A percentile compares a stretch with the other conserved stretches of the same genome.
These are phyloP conservation scores for Scatophagus argus DNA, from an alignment of 2,113 vertebrate genomes.

Conservation along the genomic window DNA sequence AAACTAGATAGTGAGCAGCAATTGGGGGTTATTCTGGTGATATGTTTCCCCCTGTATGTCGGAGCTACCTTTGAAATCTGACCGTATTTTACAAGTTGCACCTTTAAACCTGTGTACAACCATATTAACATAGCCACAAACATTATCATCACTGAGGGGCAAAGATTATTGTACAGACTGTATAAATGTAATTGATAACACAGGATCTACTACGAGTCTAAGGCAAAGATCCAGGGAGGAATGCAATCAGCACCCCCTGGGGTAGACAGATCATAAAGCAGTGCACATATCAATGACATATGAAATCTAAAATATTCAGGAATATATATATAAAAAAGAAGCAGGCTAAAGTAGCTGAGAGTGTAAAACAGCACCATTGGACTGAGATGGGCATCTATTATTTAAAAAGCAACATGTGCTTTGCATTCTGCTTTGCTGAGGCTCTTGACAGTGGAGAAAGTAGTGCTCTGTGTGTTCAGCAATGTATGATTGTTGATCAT, in stretches of 20 bases:
- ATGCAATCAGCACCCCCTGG: slow-evolving; percentile 34
- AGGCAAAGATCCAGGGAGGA: slow-evolving; percentile 1
- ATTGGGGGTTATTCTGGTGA: too few relatives aligned
- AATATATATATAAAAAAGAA: background rate
- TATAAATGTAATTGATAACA: slow-evolving; percentile 27
- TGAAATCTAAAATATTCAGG: slow-evolving; percentile 29
- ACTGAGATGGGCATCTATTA: slow-evolving; percentile 38
- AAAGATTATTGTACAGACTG: slow-evolving; percentile 30
- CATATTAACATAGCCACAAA: slow-evolving; percentile 16
- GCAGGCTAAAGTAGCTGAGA: background rate
- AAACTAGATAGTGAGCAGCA: too few relatives aligned
- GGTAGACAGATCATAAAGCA: background rate
- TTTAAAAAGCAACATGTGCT: slow-evolving; percentile 36
- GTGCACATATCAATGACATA: slow-evolving; percentile 11
- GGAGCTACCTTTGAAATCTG: too few relatives aligned
- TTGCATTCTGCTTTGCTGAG: slow-evolving; percentile 18
- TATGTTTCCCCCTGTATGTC: too few relatives aligned
- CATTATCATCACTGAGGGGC: slow-evolving; percentile 20
- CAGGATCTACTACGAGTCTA: slow-evolving; percentile 7
- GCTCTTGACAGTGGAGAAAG: slow-evolving; percentile 5
- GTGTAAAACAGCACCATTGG: background rate
- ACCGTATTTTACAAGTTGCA: too few relatives aligned
- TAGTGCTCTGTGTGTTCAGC: background rate
- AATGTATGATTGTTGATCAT: background rate
- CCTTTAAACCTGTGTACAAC: slow-evolving; percentile 26